phyloP scores from a whole-genome alignment of 2,113 vertebrate genomes.

The Tachuris rubrigastra region DNA sequence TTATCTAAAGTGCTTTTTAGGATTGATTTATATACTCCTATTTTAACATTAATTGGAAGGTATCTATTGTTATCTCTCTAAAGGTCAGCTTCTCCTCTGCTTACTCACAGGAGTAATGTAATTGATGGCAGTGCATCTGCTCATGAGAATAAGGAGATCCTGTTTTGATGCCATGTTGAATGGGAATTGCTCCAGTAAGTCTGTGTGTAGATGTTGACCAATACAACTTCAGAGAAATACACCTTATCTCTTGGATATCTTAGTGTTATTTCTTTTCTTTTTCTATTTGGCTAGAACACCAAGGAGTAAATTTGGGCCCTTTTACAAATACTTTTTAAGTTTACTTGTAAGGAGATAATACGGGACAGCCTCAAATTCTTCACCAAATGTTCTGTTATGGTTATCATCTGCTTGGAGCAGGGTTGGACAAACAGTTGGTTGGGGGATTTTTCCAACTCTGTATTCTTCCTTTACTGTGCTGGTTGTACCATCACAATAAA shows the following conservation, averaged over 20 bases:
- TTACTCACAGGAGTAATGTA: constrained; percentile 42
- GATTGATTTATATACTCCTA: constrained; percentile 56
- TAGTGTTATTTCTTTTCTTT: background rate
- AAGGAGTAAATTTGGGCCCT: background rate
- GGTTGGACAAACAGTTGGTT: background rate
- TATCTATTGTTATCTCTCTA: constrained; percentile 36
- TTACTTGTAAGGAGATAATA: background rate
- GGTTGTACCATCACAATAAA: background rate
- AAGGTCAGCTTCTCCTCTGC: constrained; percentile 58
- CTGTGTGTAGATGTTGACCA: background rate
- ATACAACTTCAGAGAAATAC: background rate
- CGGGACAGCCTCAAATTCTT: background rate
- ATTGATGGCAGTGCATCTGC: constrained; percentile 19
- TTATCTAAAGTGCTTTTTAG: constrained; percentile 39
- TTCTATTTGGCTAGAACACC: background rate
- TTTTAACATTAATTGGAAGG: constrained; percentile 43
- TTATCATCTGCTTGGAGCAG: background rate
- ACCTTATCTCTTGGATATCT: background rate
- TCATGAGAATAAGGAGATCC: background rate
- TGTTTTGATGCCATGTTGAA: background rate
- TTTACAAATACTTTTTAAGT: background rate
- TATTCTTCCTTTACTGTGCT: background rate
- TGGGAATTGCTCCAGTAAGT: background rate
- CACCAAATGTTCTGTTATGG: background rate
- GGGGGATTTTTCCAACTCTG: background rate